Conservation (phyloP, 1,140 invertebrate species). For the Stegodyphus dumicola region DNA sequence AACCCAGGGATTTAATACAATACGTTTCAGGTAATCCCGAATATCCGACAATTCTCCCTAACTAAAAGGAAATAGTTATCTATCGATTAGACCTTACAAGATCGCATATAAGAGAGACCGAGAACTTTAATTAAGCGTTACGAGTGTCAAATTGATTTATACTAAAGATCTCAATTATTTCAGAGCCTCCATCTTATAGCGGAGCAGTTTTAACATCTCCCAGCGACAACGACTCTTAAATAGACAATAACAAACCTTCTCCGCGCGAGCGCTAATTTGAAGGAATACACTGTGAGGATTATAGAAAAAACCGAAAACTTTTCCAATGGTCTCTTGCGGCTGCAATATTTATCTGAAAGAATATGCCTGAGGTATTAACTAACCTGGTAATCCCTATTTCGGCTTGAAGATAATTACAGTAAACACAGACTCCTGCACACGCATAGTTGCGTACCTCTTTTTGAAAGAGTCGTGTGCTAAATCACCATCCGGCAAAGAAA, state of each 20-base stretch:
- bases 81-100: too few species aligned
- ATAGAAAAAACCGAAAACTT: background rate
- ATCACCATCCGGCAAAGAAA: background rate
- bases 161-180: conserved; percentile 53
- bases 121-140: conserved; percentile 32
- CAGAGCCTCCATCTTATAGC: background rate
- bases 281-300: background rate
- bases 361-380: conserved; percentile 57
- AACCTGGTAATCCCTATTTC: conserved; percentile 51
- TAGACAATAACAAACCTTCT: conserved; percentile 11
- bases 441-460: background rate
- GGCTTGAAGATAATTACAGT: conserved; percentile 54
- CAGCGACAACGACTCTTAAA: conserved; percentile 1
- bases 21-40: background rate
- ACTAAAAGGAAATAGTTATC: too few species aligned
- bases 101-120: background rate
- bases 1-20: background rate
- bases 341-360: conserved; percentile 55
- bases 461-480: conserved; percentile 18
- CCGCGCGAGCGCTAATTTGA: too few species aligned
- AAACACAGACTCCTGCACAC: conserved; percentile 24
- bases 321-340: conserved; percentile 29
- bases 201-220: too few species aligned
- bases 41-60: background rate
- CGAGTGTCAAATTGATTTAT: conserved; percentile 33